Evolutionary conservation across 2,113 vertebrate species (phyloP), one percentile per base, ranked within the genome.

Genomic region (Opisthocomus hoazin): DNA sequence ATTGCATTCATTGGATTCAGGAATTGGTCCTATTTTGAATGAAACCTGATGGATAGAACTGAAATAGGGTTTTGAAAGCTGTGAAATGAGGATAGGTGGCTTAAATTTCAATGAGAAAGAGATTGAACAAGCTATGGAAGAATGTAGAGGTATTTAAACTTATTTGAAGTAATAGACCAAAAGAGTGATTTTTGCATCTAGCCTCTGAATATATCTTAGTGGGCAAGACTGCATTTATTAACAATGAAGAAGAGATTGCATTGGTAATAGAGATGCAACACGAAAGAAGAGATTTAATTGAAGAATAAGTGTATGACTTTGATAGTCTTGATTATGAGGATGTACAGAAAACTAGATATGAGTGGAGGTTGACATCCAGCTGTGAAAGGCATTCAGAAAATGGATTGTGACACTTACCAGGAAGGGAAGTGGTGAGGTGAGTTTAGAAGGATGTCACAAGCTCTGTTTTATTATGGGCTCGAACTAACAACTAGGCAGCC

Each of bases 341-440:
- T 1, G 2, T 46, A 60, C 1, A 0, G 32, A 68, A 75, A 85
- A 36, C 9, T 14, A 66, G 11, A 15, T 32, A 5, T 8, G 46
- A 89, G 19, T 30, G 18, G 51, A 71, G 41, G 6, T 5, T 91
- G 57, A 26, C 11, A 45, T 53, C 23, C 29, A 63, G 32, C 53
- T 86, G 4, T 34, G 24, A 85, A 83, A 50, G 32, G 17, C 24
- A 60, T 37, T 63, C 29, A 41, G 85, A 93, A 87, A 69, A 87
- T 29, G 1, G 1, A 43, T 18, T 39, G 39, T 69, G 64, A 46
- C 5, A 4, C 60, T 58, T 51, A 3, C 2, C 34, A 83, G 2
- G 3, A 75, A 8, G 12, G 13, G 23, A 79, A 27, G 5, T 32
- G 60, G 22, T 64, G 34, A 74, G 26, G 12, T 82, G 45, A 41